Evolutionary conservation across 2,113 vertebrate species (phyloP).

Genomic region (Piprites chloris): DNA sequence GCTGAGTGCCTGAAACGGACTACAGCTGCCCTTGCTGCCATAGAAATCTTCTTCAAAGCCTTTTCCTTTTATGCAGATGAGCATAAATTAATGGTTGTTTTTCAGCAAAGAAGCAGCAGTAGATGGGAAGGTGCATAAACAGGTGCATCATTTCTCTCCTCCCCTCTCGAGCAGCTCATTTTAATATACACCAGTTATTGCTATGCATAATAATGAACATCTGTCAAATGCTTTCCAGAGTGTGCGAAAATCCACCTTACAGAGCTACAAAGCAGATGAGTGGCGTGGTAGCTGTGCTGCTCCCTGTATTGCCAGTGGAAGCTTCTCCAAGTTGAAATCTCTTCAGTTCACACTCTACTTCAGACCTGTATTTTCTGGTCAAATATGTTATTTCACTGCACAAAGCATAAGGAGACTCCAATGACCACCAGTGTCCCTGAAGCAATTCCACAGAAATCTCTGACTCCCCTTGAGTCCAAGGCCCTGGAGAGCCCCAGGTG

Average conservation of each 20-base stretch:
- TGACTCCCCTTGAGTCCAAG: background rate
- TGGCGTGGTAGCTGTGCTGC: background rate
- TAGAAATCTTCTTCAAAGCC: background rate
- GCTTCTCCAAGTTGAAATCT: background rate
- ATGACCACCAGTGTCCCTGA: background rate
- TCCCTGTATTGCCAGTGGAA: background rate
- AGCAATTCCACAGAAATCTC: background rate
- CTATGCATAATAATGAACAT: constrained; percentile 69
- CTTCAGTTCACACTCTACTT: background rate
- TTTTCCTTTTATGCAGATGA: constrained; percentile 2
- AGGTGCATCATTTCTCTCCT: constrained; percentile 45
- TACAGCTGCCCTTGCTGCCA: background rate
- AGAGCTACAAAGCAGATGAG: constrained; percentile 10
- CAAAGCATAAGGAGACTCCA: background rate
- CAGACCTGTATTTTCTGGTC: background rate
- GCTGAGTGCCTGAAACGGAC: background rate
- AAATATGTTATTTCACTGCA: background rate
- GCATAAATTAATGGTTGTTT: constrained; percentile 4
- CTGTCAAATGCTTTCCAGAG: constrained; percentile 61
- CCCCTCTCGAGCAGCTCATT: constrained; percentile 35
- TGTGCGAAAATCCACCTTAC: constrained; percentile 15
- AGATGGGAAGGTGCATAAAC: background rate
- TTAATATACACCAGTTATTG: constrained; percentile 37
- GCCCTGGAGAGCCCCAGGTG: background rate
- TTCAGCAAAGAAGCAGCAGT: background rate